Conservation (phyloP, 2,797 vertebrate genomes). For the Buphagus erythrorhynchus region DNA sequence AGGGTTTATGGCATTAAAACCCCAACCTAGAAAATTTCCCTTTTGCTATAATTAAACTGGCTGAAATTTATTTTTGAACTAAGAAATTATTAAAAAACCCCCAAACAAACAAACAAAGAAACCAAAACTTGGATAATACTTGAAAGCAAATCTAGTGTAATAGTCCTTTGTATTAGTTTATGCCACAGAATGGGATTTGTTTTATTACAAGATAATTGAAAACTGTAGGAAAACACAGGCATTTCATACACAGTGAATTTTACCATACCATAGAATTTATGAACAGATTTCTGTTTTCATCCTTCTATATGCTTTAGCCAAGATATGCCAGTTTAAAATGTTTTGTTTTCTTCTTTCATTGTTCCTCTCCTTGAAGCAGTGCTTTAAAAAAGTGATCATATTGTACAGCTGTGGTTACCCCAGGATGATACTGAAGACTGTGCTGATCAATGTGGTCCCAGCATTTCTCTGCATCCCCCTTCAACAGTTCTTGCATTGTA, state of each 20-base stretch:
- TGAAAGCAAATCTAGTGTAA: neutral
- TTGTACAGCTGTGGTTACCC: neutral
- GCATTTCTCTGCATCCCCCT: neutral
- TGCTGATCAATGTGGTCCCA: neutral
- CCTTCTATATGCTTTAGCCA: neutral
- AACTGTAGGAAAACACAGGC: neutral
- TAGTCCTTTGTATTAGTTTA: neutral
- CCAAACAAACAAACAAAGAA: neutral
- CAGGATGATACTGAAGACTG: neutral
- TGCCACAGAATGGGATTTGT: neutral
- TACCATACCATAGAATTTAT: neutral
- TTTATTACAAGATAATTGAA: neutral
- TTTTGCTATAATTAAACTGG: neutral
- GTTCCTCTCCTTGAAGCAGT: neutral
- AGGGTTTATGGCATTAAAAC: neutral
- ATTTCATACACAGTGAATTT: neutral
- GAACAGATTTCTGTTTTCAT: neutral
- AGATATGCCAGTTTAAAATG: neutral
- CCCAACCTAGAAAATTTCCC: neutral
- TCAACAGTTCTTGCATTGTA: neutral
- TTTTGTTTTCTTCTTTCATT: neutral
- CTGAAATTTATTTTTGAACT: neutral
- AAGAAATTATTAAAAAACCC: neutral
- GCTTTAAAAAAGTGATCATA: neutral
- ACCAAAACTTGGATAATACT: neutral